Evolutionary conservation across 2,797 vertebrate genomes (phyloP).

Genomic region (Macropus fuliginosus): DNA sequence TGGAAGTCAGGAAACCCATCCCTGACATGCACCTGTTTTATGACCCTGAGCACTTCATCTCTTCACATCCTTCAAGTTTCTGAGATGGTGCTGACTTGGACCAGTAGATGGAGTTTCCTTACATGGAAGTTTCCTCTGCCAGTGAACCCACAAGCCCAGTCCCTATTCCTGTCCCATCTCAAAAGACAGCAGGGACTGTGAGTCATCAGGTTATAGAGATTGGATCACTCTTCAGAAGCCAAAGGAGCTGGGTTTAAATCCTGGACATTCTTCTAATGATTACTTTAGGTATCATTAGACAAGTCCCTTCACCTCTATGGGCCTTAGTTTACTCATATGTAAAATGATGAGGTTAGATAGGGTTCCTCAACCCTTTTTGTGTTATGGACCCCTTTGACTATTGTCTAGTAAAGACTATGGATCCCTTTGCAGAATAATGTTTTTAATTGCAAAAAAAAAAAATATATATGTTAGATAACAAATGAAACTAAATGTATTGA

Average conservation of each 20-base stretch:
- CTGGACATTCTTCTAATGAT: no score
- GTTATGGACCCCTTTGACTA: not conserved
- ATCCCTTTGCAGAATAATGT: not conserved
- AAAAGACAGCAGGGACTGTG: not conserved
- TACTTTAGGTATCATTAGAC: not conserved
- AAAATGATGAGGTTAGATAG: not conserved
- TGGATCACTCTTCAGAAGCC: not conserved
- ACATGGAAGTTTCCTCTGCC: no score
- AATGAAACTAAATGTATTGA: not conserved
- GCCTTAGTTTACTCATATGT: not conserved
- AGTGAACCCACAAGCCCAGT: not conserved
- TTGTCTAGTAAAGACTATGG: not conserved
- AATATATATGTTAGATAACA: not conserved
- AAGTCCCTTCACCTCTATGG: not conserved
- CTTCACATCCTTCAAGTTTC: not conserved
- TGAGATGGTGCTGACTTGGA: not conserved
- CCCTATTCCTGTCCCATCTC: not conserved
- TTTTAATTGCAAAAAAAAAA: not conserved
- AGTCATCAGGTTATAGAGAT: not conserved
- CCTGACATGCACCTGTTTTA: not conserved
- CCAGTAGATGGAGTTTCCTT: no score
- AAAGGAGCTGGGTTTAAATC: not conserved
- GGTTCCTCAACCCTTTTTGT: not conserved
- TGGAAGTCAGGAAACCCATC: not conserved
- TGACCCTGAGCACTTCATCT: not conserved